These are phyloP conservation scores for Psix sp. DNA, from an alignment of 1,140 invertebrate species.

Conservation along the genomic window DNA sequence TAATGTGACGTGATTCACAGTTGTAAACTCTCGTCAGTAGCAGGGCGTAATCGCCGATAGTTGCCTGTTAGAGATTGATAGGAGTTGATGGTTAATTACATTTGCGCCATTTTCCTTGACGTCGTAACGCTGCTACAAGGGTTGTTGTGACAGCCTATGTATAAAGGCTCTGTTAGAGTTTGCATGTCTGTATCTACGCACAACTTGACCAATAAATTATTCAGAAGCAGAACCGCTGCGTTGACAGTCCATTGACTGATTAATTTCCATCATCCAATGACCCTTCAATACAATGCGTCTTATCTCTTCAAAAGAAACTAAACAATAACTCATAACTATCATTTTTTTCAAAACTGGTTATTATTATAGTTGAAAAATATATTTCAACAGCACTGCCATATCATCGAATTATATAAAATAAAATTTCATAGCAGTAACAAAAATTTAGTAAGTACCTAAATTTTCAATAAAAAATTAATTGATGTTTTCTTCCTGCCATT, in stretches of 20 bases:
- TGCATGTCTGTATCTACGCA: slow-evolving; percentile 26
- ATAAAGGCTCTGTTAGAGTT: slow-evolving; percentile 4
- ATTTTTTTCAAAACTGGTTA: not conserved
- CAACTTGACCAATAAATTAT: slow-evolving; percentile 63
- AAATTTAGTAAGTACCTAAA: no score
- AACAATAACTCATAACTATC: not conserved
- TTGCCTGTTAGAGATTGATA: slow-evolving; percentile 61
- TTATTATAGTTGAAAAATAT: no score
- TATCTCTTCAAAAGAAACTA: not conserved
- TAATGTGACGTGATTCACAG: slow-evolving; percentile 45
- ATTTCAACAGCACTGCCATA: no score
- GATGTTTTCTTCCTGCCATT: not conserved
- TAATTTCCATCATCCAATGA: slow-evolving; percentile 62
- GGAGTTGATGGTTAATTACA: slow-evolving; percentile 60
- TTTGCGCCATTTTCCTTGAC: slow-evolving; percentile 60
- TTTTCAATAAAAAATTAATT: no score
- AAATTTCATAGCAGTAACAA: no score
- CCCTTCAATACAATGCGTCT: slow-evolving; percentile 37
- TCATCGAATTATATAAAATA: no score
- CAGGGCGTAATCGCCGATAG: slow-evolving; percentile 50
- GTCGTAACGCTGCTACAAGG: slow-evolving; percentile 51
- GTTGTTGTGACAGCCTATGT: slow-evolving; percentile 40
- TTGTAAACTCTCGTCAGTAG: slow-evolving; percentile 52
- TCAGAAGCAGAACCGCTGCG: slow-evolving; percentile 62
- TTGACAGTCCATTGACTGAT: slow-evolving; percentile 61